Evolutionary conservation across 2,797 vertebrate species (phyloP).

Genomic region (Naso thynnoides): DNA sequence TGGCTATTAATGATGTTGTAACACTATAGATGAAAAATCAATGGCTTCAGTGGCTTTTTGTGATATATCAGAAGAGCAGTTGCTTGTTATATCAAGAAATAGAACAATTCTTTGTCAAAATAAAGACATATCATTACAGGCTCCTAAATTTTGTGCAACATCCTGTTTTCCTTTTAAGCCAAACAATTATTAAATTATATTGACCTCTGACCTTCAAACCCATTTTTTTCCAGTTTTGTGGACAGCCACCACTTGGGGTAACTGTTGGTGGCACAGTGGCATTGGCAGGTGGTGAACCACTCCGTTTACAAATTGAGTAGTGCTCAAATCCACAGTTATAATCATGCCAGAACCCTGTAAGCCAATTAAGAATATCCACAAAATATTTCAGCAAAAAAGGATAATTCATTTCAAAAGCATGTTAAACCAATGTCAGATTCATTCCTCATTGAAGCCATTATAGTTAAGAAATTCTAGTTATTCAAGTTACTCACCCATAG

Average conservation of each 20-base stretch:
- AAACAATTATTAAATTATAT: not conserved
- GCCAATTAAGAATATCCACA: not conserved
- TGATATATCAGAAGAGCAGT: not conserved
- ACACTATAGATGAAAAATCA: slow-evolving; percentile 27
- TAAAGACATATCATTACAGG: not conserved
- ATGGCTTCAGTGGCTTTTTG: not conserved
- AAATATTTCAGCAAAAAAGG: not conserved
- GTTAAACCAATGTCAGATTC: not conserved
- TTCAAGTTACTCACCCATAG: slow-evolving; percentile 41
- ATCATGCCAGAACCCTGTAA: slow-evolving; percentile 64
- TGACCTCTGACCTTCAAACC: slow-evolving; percentile 60
- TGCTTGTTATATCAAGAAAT: not conserved
- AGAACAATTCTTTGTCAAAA: not conserved
- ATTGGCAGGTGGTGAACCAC: slow-evolving; percentile 22
- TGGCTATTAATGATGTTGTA: slow-evolving; percentile 8
- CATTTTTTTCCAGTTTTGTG: slow-evolving; percentile 49
- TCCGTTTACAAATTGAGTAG: slow-evolving; percentile 58
- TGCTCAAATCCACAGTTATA: slow-evolving; percentile 44
- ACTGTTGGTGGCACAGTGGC: slow-evolving; percentile 46
- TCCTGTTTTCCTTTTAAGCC: not conserved
- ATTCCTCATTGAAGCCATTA: not conserved
- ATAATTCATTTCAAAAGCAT: not conserved
- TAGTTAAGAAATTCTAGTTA: too few species aligned
- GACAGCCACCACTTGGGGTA: slow-evolving; percentile 56
- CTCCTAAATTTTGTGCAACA: not conserved